Conservation (phyloP, 2,888 invertebrate genomes). For the Oscheius sp. region DNA sequence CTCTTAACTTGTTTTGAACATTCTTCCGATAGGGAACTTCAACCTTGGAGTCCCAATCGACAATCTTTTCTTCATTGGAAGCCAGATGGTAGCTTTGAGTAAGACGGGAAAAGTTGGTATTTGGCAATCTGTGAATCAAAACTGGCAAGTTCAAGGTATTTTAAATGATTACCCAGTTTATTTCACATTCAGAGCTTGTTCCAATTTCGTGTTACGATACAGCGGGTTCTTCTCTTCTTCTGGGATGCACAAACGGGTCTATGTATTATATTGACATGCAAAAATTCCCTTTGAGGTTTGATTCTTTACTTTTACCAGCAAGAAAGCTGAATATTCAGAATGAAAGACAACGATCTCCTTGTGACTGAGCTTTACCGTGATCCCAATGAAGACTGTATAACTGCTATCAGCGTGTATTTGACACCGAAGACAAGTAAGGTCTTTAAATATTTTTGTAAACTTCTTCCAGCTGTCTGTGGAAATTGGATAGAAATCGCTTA, state of each 20-base stretch:
- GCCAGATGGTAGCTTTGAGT: conserved; percentile 94
- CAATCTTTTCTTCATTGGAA: conserved; percentile 95
- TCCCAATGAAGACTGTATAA: conserved; percentile 92
- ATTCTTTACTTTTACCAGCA: neutral
- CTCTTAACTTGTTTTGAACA: neutral
- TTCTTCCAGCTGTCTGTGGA: conserved; percentile 85
- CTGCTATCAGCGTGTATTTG: conserved; percentile 95
- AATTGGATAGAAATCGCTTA: conserved; percentile 99
- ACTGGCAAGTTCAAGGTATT: conserved; percentile 84
- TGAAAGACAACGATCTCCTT: conserved; percentile 98
- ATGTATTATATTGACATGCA: conserved; percentile 87
- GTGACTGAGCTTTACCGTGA: conserved; percentile 94
- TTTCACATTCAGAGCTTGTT: conserved; percentile 81
- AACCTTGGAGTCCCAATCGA: conserved; percentile 84
- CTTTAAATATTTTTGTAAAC: neutral
- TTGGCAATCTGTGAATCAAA: conserved; percentile 99
- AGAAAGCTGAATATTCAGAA: conserved; percentile 79
- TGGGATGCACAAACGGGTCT: conserved; percentile 91
- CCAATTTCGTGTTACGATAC: conserved; percentile 96
- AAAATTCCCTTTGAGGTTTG: conserved; percentile 81
- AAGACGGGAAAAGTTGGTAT: conserved; percentile 93
- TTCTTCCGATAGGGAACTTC: conserved; percentile 54
- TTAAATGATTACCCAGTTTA: neutral
- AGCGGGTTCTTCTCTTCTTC: conserved; percentile 87
- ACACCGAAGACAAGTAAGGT: conserved; percentile 97